Evolutionary conservation across 1,140 invertebrate genomes (phyloP), one percentile per base, ranked within the genome.

Genomic region (Macrobrachium rosenbergii): DNA sequence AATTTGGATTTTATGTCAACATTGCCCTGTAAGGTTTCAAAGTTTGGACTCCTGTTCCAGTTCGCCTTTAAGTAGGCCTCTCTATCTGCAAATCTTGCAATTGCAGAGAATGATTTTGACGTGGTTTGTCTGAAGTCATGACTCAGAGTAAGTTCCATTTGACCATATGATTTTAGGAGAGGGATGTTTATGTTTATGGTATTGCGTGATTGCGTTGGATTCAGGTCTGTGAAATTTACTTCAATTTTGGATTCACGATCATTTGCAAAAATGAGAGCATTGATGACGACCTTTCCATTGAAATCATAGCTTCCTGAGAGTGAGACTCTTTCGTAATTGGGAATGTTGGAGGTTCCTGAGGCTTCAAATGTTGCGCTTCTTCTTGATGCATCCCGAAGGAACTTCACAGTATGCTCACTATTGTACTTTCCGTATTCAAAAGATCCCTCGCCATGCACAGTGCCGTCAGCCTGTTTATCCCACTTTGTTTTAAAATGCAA

Each of bases 121-220:
- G 43, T 73, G n/a, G 28, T 58, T 8, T 88, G 43, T 43, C 82
- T 80, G 37, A 89, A 89, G 73, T 89, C 82, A 82, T 89, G 89
- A 10, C 59, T 85, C 10, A 89, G 79, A 19, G 89, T 88, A n/a
- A 89, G 23, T 16, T 82, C 60, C 17, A 79, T 59, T 14, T 43
- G 17, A 59, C 67, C 52, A 87, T 69, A 67, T 87, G 67, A n/a
- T 64, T 17, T 11, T 75, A 62, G 69, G 64, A 81, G 17, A 64
- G 78, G 78, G 6, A 81, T 67, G 45, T 63, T 16, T 21, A 58
- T 63, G 19, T 63, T 58, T 21, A 75, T 19, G 37, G 84, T 63
- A 67, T 87, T 87, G 11, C 67, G 78, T 21, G 84, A 87, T 16
- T 58, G 52, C 14, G 19, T n/a, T n/a, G 78, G 78, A 19, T 82